Evolutionary conservation across 2,888 invertebrate genomes (phyloP).

Genomic region (Aplocera efformata): DNA sequence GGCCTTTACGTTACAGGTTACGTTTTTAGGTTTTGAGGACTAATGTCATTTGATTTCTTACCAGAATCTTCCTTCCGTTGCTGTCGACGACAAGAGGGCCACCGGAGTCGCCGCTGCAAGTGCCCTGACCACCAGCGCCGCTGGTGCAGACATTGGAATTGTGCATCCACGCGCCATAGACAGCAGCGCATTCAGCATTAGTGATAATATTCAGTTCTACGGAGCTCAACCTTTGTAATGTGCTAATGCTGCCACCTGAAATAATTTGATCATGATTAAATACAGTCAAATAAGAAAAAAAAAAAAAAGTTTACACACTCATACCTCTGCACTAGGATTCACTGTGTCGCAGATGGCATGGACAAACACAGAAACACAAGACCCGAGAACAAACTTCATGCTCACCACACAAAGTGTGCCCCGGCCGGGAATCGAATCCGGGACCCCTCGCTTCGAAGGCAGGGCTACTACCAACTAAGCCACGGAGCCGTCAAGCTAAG

Average conservation of each 20-base stretch:
- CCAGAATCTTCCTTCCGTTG: constrained; percentile 15
- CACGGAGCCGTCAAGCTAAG: background rate
- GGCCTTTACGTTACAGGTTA: too few species aligned
- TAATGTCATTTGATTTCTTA: too few species aligned
- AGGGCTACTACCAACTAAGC: too few species aligned
- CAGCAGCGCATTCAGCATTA: constrained; percentile 35
- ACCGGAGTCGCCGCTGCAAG: constrained; percentile 48
- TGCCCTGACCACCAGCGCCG: constrained; percentile 42
- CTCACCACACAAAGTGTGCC: too few species aligned
- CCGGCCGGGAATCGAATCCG: too few species aligned
- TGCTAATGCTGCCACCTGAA: constrained; percentile 38
- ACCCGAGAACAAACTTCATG: too few species aligned
- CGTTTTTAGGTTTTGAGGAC: too few species aligned
- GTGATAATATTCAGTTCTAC: constrained; percentile 45
- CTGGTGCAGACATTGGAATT: constrained; percentile 49
- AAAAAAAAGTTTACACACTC: too few species aligned
- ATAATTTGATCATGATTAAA: background rate
- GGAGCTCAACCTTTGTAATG: constrained; percentile 41
- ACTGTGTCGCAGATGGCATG: too few species aligned
- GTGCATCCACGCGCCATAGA: constrained; percentile 36
- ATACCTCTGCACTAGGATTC: too few species aligned
- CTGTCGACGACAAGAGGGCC: constrained; percentile 35
- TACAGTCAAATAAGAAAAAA: background rate
- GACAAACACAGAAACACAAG: too few species aligned
- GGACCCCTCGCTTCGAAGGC: too few species aligned